These are phyloP conservation scores for Vesta saturnalis DNA, from an alignment of 2,888 invertebrate genomes.

Conservation along the genomic window DNA sequence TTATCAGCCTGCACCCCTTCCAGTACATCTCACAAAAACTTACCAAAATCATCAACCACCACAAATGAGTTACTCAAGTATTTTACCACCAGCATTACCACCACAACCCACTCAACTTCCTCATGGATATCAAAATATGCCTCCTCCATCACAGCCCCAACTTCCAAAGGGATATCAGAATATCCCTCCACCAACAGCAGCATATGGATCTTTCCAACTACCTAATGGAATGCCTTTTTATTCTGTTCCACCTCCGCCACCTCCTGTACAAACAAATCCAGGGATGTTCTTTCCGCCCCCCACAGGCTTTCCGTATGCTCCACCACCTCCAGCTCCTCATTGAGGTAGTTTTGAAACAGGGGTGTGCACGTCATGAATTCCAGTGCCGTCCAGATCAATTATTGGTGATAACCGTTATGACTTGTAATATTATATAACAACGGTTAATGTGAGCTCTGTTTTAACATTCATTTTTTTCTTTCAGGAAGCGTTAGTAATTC, in stretches of 20 bases:
- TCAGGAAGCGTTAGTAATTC: constrained; percentile 27
- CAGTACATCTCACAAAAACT: constrained; percentile 41
- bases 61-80: constrained; percentile 43
- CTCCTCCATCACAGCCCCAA: constrained; percentile 45
- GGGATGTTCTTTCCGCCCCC: constrained; percentile 49
- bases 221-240: constrained; percentile 57
- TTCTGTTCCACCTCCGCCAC: constrained; percentile 56
- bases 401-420: constrained; percentile 27
- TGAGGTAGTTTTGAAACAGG: constrained; percentile 43
- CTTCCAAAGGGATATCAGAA: constrained; percentile 50
- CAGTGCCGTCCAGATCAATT: constrained; percentile 22
- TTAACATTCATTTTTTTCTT: constrained; percentile 12
- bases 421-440: neutral
- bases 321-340: constrained; percentile 56
- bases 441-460: neutral
- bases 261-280: constrained; percentile 50
- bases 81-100: constrained; percentile 57
- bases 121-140: constrained; percentile 51
- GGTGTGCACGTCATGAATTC: constrained; percentile 27
- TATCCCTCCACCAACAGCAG: constrained; percentile 43
- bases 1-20: constrained; percentile 32
- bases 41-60: constrained; percentile 38
- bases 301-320: constrained; percentile 53
- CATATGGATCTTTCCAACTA: constrained; percentile 52
- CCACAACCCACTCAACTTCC: constrained; percentile 53